These are phyloP conservation scores for Synergus laeviventris DNA, from an alignment of 2,888 invertebrate genomes.

Conservation along the genomic window DNA sequence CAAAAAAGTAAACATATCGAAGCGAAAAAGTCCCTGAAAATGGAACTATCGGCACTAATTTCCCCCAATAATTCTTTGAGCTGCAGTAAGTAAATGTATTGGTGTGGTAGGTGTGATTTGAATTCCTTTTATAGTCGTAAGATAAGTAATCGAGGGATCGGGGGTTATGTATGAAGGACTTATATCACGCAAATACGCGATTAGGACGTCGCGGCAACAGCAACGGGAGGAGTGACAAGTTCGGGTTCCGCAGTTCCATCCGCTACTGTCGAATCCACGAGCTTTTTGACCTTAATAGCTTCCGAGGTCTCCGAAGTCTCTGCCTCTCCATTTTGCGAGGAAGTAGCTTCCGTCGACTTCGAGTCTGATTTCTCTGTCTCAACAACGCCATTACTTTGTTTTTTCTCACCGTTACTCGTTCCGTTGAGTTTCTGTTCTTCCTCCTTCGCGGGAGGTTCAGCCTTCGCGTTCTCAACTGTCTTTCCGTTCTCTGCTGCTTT, in stretches of 20 bases:
- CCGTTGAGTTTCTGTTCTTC: constrained; percentile 65
- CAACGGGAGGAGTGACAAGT: constrained; percentile 71
- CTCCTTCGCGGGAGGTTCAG: constrained; percentile 47
- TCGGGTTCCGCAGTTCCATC: constrained; percentile 72
- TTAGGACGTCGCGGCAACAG: constrained; percentile 74
- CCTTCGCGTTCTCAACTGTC: constrained; percentile 33
- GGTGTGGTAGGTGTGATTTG: constrained; percentile 54
- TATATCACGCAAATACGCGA: constrained; percentile 56
- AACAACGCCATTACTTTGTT: constrained; percentile 70
- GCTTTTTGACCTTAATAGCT: constrained; percentile 72
- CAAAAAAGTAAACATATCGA: constrained; percentile 3
- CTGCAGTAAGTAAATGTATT: constrained; percentile 32
- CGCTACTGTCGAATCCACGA: constrained; percentile 69
- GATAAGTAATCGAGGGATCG: constrained; percentile 70
- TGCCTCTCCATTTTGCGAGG: constrained; percentile 68
- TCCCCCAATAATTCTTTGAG: constrained; percentile 45
- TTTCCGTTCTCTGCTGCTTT: constrained; percentile 43
- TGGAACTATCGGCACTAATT: constrained; percentile 30
- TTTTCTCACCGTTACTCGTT: constrained; percentile 62
- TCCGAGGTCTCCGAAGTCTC: constrained; percentile 61
- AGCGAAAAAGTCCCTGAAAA: constrained; percentile 3
- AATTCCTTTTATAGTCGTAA: constrained; percentile 67
- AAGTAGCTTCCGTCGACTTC: constrained; percentile 56
- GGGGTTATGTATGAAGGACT: constrained; percentile 70
- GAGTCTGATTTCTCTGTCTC: constrained; percentile 59